These are phyloP conservation scores for Puffinus mauretanicus DNA, from an alignment of 2,113 vertebrate species.

Conservation along the genomic window DNA sequence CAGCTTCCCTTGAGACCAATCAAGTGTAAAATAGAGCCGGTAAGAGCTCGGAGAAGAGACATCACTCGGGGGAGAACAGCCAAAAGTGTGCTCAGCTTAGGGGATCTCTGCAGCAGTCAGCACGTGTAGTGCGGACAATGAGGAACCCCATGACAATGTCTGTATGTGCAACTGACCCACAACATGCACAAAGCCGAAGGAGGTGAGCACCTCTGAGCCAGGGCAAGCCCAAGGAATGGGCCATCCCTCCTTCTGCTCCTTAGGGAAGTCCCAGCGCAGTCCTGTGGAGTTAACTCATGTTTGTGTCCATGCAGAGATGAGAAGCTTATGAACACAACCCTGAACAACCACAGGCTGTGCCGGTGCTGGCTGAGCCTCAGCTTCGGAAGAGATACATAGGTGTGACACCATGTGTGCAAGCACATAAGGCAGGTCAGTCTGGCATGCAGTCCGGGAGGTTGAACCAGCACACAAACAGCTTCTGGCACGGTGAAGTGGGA, in stretches of 20 bases:
- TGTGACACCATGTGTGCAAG: neutral
- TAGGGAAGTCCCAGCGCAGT: neutral
- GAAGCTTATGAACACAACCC: neutral
- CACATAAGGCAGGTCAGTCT: neutral
- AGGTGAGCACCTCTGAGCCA: neutral
- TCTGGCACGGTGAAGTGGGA: neutral
- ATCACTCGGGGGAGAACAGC: neutral
- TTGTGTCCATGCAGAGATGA: neutral
- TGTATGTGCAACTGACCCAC: neutral
- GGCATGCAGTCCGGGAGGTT: rapidly evolving
- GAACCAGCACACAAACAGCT: neutral
- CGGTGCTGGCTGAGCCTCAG: neutral
- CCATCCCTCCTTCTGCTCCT: neutral
- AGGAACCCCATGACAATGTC: neutral
- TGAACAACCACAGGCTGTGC: rapidly evolving
- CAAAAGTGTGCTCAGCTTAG: neutral
- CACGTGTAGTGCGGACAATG: rapidly evolving
- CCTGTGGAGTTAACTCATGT: neutral
- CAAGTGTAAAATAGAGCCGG: neutral
- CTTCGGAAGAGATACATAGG: rapidly evolving
- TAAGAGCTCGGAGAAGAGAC: neutral
- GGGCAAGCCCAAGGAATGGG: neutral
- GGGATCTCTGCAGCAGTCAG: neutral
- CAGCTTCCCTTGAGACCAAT: neutral
- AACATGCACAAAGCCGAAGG: rapidly evolving